Percentiles rank a stretch among this genome's conserved stretches.
Evolutionary conservation across 2,888 invertebrate species (phyloP).

Genomic region (Volucella inflata): DNA sequence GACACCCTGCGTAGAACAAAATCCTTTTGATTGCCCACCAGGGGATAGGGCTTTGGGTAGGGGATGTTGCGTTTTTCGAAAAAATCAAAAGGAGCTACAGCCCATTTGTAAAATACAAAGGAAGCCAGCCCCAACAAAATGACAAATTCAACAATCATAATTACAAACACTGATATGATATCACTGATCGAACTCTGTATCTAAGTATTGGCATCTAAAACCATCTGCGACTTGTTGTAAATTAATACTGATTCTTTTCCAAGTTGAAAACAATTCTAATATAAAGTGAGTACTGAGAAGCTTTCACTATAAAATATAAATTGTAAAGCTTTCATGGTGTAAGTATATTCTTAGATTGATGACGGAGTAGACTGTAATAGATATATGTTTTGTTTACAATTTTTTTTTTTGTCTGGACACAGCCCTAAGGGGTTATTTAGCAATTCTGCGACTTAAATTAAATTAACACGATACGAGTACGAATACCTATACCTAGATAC

Average conservation of each 20-base stretch:
- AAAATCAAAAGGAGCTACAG: conserved; percentile 75
- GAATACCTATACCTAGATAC: too few species aligned
- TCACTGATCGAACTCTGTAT: background rate
- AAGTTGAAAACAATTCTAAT: background rate
- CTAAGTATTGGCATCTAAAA: background rate
- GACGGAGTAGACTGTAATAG: too few species aligned
- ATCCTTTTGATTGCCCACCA: conserved; percentile 77
- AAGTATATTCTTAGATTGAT: background rate
- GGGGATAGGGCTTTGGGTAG: conserved; percentile 56
- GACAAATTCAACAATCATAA: conserved; percentile 13
- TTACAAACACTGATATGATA: background rate
- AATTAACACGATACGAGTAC: too few species aligned
- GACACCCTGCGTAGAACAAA: conserved; percentile 83
- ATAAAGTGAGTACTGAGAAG: background rate
- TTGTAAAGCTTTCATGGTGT: background rate
- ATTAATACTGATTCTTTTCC: background rate
- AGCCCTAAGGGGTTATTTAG: too few species aligned
- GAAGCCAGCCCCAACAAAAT: conserved; percentile 1
- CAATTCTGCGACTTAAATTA: too few species aligned
- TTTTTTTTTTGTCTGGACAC: too few species aligned
- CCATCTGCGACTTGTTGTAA: background rate
- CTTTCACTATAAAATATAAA: background rate
- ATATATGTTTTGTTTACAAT: too few species aligned
- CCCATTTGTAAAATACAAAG: conserved; percentile 77
- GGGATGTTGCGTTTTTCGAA: conserved; percentile 78